Percentiles rank a stretch among this genome's conserved stretches.
phyloP scores from a whole-genome alignment of 2,797 vertebrate genomes.

The Poecilia wingei region DNA sequence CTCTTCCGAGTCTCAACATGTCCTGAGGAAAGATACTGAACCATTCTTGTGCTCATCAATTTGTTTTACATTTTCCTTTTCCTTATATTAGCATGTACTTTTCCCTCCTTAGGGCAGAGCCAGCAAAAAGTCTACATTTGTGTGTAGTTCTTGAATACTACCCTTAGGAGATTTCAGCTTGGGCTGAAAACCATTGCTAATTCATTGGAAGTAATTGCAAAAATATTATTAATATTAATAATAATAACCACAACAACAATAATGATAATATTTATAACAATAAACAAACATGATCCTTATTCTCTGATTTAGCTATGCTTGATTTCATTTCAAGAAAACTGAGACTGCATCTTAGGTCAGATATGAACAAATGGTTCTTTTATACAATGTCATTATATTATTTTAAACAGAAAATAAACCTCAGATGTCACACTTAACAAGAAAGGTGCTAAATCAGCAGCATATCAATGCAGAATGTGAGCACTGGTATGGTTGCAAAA shows the following conservation, averaged over 20 bases:
- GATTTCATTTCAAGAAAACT: too few relatives aligned
- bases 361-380: not conserved
- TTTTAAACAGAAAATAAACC: not conserved
- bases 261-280: too few relatives aligned
- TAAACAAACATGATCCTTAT: too few relatives aligned
- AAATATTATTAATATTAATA: too few relatives aligned
- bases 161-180: not conserved
- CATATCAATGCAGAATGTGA: not conserved
- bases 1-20: not conserved
- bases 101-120: not conserved
- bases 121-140: slow-evolving; percentile 4
- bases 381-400: not conserved
- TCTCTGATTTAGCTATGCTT: too few relatives aligned
- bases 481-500: not conserved
- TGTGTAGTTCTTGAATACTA: not conserved
- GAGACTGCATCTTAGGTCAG: not conserved
- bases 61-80: slow-evolving; percentile 7
- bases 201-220: too few relatives aligned
- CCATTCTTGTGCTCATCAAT: not conserved
- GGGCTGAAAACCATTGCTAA: too few relatives aligned
- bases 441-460: not conserved
- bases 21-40: not conserved
- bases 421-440: not conserved
- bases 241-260: too few relatives aligned
- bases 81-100: slow-evolving; percentile 1